A percentile compares a stretch with the other conserved stretches of the same genome.
Evolutionary conservation across 2,888 invertebrate genomes (phyloP).

Genomic region (Cephus rjabovi): DNA sequence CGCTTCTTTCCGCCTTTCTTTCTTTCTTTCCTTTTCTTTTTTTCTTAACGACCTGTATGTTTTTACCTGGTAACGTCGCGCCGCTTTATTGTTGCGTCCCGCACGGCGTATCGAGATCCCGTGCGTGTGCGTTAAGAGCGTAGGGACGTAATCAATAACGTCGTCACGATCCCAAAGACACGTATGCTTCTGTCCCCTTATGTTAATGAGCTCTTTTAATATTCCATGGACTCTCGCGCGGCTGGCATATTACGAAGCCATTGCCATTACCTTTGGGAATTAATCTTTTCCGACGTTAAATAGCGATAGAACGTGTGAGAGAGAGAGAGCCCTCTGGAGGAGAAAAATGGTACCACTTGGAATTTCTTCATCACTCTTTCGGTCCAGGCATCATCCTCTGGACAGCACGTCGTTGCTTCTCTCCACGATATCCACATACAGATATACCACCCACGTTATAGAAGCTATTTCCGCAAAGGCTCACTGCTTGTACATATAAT

Average conservation of each 20-base stretch:
- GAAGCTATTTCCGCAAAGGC: too few relatives aligned
- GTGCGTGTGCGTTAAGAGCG: conserved; percentile 6
- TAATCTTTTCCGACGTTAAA: conserved; percentile 6
- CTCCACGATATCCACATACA: too few relatives aligned
- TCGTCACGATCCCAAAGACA: conserved; percentile 60
- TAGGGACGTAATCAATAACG: conserved; percentile 56
- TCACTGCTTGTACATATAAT: too few relatives aligned
- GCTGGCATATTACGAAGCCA: conserved; percentile 4
- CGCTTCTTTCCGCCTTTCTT: conserved; percentile 30
- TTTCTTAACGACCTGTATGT: neutral
- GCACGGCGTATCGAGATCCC: conserved; percentile 18
- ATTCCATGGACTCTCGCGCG: conserved; percentile 45
- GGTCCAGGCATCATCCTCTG: too few relatives aligned
- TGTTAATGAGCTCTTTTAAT: conserved; percentile 63
- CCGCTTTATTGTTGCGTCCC: conserved; percentile 15
- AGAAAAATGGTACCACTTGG: too few relatives aligned
- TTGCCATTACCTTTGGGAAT: conserved; percentile 5
- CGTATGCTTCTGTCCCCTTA: conserved; percentile 59
- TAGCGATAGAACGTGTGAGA: neutral
- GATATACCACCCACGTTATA: too few relatives aligned
- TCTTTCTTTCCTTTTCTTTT: neutral
- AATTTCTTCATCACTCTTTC: too few relatives aligned
- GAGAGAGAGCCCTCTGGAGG: neutral
- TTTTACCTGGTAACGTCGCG: conserved; percentile 1
- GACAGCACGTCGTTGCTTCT: too few relatives aligned